phyloP scores from a whole-genome alignment of 2,113 vertebrate genomes.

The Fregetta grallaria region DNA sequence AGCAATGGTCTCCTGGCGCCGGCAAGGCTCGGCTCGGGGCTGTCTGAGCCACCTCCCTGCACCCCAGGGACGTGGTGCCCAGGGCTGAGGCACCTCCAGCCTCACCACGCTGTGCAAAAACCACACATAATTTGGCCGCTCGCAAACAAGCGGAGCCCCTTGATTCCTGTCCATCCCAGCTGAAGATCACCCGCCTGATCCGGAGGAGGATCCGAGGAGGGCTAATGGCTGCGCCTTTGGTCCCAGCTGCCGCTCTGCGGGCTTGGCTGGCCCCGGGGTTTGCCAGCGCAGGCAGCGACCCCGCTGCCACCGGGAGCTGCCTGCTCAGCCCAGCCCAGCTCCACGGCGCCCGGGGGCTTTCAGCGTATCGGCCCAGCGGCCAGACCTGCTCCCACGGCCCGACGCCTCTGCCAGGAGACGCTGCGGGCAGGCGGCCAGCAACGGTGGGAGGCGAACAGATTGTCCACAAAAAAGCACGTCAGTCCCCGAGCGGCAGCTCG shows the following conservation, averaged over 20 bases:
- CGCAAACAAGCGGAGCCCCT: fast-evolving
- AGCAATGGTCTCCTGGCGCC: neutral
- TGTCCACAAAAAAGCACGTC: neutral
- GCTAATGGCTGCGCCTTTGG: fast-evolving
- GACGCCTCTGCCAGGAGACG: neutral
- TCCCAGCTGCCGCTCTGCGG: too few relatives aligned
- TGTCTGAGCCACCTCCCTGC: neutral
- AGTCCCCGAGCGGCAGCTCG: neutral
- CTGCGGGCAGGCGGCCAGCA: neutral
- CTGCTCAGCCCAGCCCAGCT: neutral
- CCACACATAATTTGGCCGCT: fast-evolving
- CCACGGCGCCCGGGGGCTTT: fast-evolving
- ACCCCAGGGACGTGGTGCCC: fast-evolving
- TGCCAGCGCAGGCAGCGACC: neutral
- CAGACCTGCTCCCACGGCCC: neutral
- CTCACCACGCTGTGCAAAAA: neutral
- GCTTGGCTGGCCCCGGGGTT: fast-evolving
- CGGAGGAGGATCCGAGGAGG: neutral
- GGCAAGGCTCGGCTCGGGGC: fast-evolving
- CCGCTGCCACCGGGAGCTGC: neutral
- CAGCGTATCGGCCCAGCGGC: fast-evolving
- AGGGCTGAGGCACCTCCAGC: too few relatives aligned
- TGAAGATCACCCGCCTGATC: fast-evolving
- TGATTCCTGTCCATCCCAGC: neutral
- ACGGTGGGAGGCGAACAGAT: constrained; percentile 21